These are phyloP conservation scores for Drosophila nr. perissopoda DNA, from an alignment of 2,888 invertebrate species.

Conservation along the genomic window DNA sequence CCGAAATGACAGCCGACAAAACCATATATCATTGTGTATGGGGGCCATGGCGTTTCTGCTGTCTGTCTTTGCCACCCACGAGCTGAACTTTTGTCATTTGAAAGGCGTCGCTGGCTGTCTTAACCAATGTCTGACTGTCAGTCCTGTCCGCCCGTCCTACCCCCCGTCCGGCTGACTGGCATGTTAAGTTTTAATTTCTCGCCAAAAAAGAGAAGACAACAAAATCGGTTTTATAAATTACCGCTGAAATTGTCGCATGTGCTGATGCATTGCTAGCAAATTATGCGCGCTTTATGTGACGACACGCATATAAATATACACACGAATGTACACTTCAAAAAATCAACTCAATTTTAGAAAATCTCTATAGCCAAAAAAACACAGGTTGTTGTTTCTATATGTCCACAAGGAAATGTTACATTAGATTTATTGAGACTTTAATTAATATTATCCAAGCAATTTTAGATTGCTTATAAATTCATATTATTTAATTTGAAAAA, in stretches of 20 bases:
- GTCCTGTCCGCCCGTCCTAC: neutral
- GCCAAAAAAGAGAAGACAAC: conserved; percentile 27
- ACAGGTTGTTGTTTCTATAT: no score
- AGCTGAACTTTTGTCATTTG: conserved; percentile 80
- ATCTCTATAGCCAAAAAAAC: neutral
- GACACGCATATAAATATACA: neutral
- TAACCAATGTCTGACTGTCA: conserved; percentile 59
- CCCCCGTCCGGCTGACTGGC: conserved; percentile 17
- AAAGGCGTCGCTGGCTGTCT: conserved; percentile 75
- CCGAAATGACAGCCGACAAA: conserved; percentile 83
- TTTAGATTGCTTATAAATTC: neutral
- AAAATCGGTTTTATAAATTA: conserved; percentile 73
- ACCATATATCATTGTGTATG: conserved; percentile 80
- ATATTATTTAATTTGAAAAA: neutral
- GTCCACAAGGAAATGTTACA: neutral
- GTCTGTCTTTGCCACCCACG: conserved; percentile 78
- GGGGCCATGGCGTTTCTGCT: conserved; percentile 45
- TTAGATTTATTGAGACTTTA: neutral
- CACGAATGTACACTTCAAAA: neutral
- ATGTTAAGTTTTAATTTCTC: conserved; percentile 72
- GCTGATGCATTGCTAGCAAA: conserved; percentile 79
- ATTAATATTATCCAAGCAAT: neutral
- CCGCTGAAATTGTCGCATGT: conserved; percentile 74
- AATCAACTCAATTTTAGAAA: neutral
- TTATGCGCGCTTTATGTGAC: conserved; percentile 66